Evolutionary conservation across 2,888 invertebrate species (phyloP).

Genomic region (Apamea epomidion): DNA sequence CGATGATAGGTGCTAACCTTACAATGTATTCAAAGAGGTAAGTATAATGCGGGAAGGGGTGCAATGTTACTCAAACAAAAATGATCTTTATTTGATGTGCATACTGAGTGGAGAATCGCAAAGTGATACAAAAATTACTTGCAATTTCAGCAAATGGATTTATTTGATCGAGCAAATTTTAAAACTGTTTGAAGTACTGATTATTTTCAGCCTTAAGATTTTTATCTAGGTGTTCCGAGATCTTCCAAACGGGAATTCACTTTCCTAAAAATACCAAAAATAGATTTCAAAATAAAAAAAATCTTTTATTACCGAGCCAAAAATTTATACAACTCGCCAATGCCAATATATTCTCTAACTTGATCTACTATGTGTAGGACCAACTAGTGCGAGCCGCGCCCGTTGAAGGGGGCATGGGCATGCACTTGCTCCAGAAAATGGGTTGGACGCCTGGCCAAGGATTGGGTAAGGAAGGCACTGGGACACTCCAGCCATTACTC

Average conservation of each 20-base stretch:
- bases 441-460: constrained; percentile 99
- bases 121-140: not conserved
- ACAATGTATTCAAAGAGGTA: constrained; percentile 80
- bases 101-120: constrained; percentile 33
- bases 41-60: constrained; percentile 74
- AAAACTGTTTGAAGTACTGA: not conserved
- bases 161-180: constrained; percentile 16
- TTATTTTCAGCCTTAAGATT: not conserved
- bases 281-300: not conserved
- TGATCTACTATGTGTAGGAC: constrained; percentile 91
- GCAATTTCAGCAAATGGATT: constrained; percentile 23
- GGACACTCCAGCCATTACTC: constrained; percentile 96
- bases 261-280: not conserved
- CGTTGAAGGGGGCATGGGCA: constrained; percentile 98
- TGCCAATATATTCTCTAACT: constrained; percentile 46
- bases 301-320: constrained; percentile 9
- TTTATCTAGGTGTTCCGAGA: not conserved
- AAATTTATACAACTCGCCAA: constrained; percentile 11
- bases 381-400: constrained; percentile 97
- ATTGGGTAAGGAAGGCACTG: constrained; percentile 98
- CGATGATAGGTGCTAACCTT: constrained; percentile 81
- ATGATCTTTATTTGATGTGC: constrained; percentile 34
- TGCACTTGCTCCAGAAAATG: constrained; percentile 99
- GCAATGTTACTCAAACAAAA: constrained; percentile 56
- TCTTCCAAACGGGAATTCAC: constrained; percentile 4